Percentiles rank a stretch among this genome's conserved stretches.
phyloP scores from a whole-genome alignment of 1,140 invertebrate genomes.

The Dinothrombium tinctorium region DNA sequence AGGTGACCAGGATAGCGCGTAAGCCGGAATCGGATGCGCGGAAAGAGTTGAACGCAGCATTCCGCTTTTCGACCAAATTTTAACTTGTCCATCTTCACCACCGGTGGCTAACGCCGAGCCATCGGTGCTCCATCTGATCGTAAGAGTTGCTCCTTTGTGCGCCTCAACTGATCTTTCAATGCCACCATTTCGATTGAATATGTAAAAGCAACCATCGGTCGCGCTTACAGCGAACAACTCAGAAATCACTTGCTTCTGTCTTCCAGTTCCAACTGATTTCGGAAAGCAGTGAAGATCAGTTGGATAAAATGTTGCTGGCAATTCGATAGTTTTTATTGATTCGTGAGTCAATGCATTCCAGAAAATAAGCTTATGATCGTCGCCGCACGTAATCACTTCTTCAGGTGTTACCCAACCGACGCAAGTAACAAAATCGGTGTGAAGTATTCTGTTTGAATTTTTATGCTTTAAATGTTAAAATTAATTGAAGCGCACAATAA shows the following conservation, averaged over 20 bases:
- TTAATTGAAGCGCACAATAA: too few species aligned
- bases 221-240: constrained; percentile 67
- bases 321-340: constrained; percentile 42
- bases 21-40: constrained; percentile 43
- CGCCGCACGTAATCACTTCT: constrained; percentile 70
- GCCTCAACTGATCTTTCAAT: constrained; percentile 79
- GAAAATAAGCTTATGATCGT: constrained; percentile 66
- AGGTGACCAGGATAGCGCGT: constrained; percentile 63
- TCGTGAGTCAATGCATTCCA: constrained; percentile 64
- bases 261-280: constrained; percentile 33
- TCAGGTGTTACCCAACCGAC: constrained; percentile 75
- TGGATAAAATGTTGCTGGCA: constrained; percentile 59
- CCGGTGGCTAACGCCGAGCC: constrained; percentile 69
- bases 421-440: constrained; percentile 43
- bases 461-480: too few species aligned
- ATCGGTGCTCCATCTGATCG: constrained; percentile 62
- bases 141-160: constrained; percentile 63
- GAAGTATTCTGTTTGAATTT: too few species aligned
- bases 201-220: constrained; percentile 64
- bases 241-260: constrained; percentile 38
- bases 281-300: constrained; percentile 66
- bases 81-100: constrained; percentile 60
- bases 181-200: constrained; percentile 61
- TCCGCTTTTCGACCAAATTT: constrained; percentile 87
- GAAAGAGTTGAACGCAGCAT: constrained; percentile 75